Base-by-base conservation (phyloP, 2,888 invertebrate genomes). In the Lasioglossum morio region DNA sequence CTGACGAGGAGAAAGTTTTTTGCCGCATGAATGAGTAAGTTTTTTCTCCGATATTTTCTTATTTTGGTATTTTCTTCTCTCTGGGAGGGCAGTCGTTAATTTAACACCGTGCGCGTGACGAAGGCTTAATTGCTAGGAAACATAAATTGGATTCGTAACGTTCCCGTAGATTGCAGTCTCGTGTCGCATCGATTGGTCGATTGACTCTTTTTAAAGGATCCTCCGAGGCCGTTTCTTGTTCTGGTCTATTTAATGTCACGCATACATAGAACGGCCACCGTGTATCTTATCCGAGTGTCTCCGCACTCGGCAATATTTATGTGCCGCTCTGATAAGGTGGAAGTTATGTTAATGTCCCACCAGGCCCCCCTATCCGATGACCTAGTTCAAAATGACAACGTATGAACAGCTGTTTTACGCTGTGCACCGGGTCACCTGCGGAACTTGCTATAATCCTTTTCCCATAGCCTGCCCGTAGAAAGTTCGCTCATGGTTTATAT, bases 21-120 rank as follows among this genome's bases (percentile, higher is more conserved):
- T 40, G 12, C 48, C 80, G 86, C 76, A 43, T 82, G 87, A 79
- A 87, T 87, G 87, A 87, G 87, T 87, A 86, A 87, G 87, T 87
- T 81, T 23, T 60, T 14, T 30, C 5, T 40, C 14, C 4, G 37
- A 3, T 30, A 8, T 30, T 14, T 30, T 3, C 5, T 4, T 69
- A 37, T 60, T 3, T 66, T 34, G 14, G 14, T 60, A 1, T 27
- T 60, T 27, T 2, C 16, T 34, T 66, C 34, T 3, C 14, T 23
- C 16, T 10, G 30, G 4, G 30, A 27, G 14, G 30, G 16, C 27
- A 63, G 5, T 16, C 16, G 63, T 30, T 30, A 27, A 30, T 30
- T 30, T 27, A 16, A 30, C 30, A 16, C 60, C 30, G 27, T 63
- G n/a, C 40, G 37, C 70, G 40, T 37, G 70, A 70, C 70, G 40